phyloP scores from a whole-genome alignment of 2,113 vertebrate genomes.

The Pseudolaguvia tuberculata region DNA sequence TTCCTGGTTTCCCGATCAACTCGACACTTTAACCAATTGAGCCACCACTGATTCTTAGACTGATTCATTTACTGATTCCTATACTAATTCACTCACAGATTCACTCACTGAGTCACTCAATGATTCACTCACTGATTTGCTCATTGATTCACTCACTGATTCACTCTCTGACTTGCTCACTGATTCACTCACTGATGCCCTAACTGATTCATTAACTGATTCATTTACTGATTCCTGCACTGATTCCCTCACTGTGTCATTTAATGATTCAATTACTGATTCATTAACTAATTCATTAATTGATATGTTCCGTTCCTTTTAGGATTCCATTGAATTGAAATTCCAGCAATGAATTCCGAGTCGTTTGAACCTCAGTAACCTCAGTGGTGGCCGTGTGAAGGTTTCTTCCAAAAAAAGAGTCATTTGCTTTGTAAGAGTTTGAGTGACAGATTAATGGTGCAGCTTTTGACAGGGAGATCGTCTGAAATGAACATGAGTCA shows the following conservation, averaged over 20 bases:
- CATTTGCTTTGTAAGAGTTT: slow-evolving; percentile 28
- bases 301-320: background rate
- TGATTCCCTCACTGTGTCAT: too few relatives aligned
- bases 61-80: too few relatives aligned
- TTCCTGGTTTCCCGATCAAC: too few relatives aligned
- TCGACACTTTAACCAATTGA: too few relatives aligned
- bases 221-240: too few relatives aligned
- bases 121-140: too few relatives aligned
- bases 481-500: slow-evolving; percentile 47
- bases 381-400: too few relatives aligned
- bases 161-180: too few relatives aligned
- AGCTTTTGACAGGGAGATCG: slow-evolving; percentile 40
- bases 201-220: too few relatives aligned
- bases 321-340: background rate
- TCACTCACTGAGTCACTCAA: too few relatives aligned
- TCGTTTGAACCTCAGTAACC: background rate
- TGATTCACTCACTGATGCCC: too few relatives aligned
- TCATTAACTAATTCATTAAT: background rate
- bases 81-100: background rate
- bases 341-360: background rate
- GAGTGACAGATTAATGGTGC: slow-evolving; percentile 46
- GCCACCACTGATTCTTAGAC: too few relatives aligned
- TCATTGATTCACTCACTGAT: background rate
- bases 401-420: slow-evolving; percentile 11
- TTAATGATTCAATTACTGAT: background rate